Evolutionary conservation across 2,113 vertebrate genomes (phyloP).

Genomic region (Arizona elegans): DNA sequence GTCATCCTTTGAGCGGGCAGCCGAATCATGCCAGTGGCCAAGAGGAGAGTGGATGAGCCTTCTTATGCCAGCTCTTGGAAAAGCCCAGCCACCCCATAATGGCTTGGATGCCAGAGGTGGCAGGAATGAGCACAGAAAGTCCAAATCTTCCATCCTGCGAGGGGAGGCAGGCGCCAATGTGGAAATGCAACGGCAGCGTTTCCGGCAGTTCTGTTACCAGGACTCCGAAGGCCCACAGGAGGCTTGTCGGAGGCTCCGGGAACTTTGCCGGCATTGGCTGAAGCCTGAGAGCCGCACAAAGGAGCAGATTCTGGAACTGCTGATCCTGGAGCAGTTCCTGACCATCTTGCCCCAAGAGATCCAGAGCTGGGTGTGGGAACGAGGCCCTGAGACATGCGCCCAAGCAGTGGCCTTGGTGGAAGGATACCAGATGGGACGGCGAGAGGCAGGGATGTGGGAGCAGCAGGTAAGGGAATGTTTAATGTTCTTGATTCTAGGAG

Average conservation of each 20-base stretch:
- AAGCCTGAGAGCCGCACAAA: conserved; percentile 27
- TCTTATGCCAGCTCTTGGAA: conserved; percentile 22
- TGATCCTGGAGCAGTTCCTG: conserved; percentile 27
- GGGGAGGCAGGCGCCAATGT: background rate
- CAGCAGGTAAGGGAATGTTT: conserved; percentile 44
- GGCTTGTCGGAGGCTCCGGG: conserved; percentile 64
- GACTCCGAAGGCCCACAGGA: conserved; percentile 60
- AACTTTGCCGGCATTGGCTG: conserved; percentile 55
- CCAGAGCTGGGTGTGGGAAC: conserved; percentile 61
- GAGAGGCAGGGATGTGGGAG: conserved; percentile 30
- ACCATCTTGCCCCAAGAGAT: conserved; percentile 44
- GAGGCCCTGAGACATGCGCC: conserved; percentile 54
- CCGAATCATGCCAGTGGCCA: conserved; percentile 17
- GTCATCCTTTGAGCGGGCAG: conserved; percentile 13
- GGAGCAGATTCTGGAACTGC: conserved; percentile 28
- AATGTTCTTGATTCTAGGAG: background rate
- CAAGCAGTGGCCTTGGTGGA: conserved; percentile 65
- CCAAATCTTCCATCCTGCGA: conserved; percentile 23
- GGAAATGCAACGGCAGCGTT: conserved; percentile 61
- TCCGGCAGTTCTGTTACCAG: conserved; percentile 62
- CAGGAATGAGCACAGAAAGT: conserved; percentile 8
- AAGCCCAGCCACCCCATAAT: background rate
- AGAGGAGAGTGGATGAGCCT: conserved; percentile 25
- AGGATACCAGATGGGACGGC: conserved; percentile 52
- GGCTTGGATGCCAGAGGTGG: conserved; percentile 7